Conservation (phyloP, 2,797 vertebrate genomes). For the Uromys caudimaculatus region DNA sequence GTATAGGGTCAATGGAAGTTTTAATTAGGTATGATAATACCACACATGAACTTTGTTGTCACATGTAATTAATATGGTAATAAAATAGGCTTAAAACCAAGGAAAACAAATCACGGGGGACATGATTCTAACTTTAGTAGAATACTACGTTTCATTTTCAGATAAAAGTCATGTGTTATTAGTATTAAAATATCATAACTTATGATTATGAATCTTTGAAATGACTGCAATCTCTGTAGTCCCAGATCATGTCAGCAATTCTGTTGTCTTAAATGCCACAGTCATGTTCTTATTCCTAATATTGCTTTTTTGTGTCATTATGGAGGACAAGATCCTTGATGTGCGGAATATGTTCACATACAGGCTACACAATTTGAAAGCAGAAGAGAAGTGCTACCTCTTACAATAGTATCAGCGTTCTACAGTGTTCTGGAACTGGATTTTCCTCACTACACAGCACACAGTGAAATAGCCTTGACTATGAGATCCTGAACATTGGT, state of each 20-base stretch:
- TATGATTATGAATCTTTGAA: not conserved
- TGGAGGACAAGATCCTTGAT: not conserved
- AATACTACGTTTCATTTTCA: slow-evolving; percentile 1
- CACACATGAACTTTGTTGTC: not conserved
- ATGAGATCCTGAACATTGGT: not conserved
- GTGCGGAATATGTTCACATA: not conserved
- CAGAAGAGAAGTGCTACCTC: not conserved
- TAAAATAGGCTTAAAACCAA: not conserved
- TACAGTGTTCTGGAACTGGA: not conserved
- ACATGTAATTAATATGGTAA: not conserved
- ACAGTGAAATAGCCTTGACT: not conserved
- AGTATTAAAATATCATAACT: not conserved
- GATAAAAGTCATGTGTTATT: not conserved
- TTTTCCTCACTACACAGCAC: not conserved
- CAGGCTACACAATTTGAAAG: not conserved
- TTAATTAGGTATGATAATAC: not conserved
- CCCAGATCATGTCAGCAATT: not conserved
- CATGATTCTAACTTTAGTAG: not conserved
- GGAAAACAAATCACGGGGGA: not conserved
- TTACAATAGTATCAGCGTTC: not conserved
- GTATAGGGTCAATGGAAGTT: not conserved
- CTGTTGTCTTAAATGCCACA: not conserved
- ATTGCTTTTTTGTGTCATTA: not conserved
- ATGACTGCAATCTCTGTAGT: not conserved
- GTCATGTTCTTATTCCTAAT: not conserved